Base-by-base conservation (phyloP, 2,113 vertebrate genomes). In the Excalfactoria chinensis region DNA sequence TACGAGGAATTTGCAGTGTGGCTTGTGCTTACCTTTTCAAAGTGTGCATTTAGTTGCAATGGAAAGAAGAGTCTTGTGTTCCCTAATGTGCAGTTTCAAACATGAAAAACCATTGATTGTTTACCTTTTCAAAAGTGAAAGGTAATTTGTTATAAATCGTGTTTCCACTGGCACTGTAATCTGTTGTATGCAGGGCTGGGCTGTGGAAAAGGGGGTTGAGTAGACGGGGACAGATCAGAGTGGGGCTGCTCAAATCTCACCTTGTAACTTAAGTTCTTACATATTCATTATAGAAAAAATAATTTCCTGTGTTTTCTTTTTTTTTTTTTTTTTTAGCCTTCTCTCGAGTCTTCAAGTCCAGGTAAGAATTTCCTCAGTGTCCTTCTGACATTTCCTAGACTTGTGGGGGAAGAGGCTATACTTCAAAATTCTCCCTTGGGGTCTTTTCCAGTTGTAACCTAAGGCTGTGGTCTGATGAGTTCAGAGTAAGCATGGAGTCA, bases 291-390 rank as follows among this genome's bases (percentile, higher is more conserved):
- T 5, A 26, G 40, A 40, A 78, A 93, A 84, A 94, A 89, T 97
- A 94, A 97, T 88, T 92, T 88, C 34, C 20, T 95, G 19, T 94
- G 83, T 95, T 95, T 71, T 67, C 89, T 53, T 26, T 53, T 63
- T 97, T 73, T 90, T 23, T 23, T 87, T 95, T 90, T 40, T 62
- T 63, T 97, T 73, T 90, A 99, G 98, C 98, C 98, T 98, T 99
- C 98, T 98, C 95, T 99, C 98, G 98, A 98, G 97, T 99, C 98
- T 97, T 98, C 98, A 97, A 99, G 98, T 97, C 98, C 99, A 99
- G 99, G 99, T 99, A 98, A 96, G 91, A 95, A 90, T 90, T 93
- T 96, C 80, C 37, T 37, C 37, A 37, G 10, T 37, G 37, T 37
- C 37, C 37, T n/a, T n/a, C n/a, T 69, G 77, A 28, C 81, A 25